A percentile compares a stretch with the other conserved stretches of the same genome.
Conservation (phyloP, 2,888 invertebrate genomes). For the Strigamia crassipes region DNA sequence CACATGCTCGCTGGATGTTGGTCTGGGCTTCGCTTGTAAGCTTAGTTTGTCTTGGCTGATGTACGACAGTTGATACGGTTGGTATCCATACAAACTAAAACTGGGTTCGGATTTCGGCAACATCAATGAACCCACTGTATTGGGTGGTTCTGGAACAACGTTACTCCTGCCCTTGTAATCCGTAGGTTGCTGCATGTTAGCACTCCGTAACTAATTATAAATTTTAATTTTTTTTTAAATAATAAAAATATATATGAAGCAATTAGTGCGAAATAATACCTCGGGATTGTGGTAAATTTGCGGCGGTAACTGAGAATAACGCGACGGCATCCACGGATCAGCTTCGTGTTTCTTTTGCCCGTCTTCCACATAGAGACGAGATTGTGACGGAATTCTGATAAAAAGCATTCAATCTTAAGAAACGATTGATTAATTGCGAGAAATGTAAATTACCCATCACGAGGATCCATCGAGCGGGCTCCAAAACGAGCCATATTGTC, state of each 20-base stretch:
- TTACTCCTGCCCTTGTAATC: constrained; percentile 47
- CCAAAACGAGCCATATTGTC: neutral
- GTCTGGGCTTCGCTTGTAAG: neutral
- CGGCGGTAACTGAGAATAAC: neutral
- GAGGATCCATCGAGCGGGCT: neutral
- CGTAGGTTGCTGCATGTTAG: neutral
- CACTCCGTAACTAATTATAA: neutral
- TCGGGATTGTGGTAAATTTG: neutral
- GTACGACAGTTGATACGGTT: constrained; percentile 57
- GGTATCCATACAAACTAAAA: constrained; percentile 60
- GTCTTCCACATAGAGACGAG: neutral
- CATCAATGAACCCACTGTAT: constrained; percentile 42
- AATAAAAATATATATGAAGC: too few relatives aligned
- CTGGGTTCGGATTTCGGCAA: constrained; percentile 54
- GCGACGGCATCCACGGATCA: neutral
- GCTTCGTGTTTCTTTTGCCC: neutral
- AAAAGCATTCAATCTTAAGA: too few relatives aligned
- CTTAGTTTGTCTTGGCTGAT: constrained; percentile 54
- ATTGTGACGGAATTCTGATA: neutral
- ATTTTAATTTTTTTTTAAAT: neutral
- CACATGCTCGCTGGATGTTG: neutral
- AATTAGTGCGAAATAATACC: neutral
- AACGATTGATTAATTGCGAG: too few relatives aligned
- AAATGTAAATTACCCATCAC: neutral
- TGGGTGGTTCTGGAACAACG: constrained; percentile 49